Evolutionary conservation across 2,113 vertebrate species (phyloP), one percentile per base, ranked within the genome.

Genomic region (Sceloporus undulatus): DNA sequence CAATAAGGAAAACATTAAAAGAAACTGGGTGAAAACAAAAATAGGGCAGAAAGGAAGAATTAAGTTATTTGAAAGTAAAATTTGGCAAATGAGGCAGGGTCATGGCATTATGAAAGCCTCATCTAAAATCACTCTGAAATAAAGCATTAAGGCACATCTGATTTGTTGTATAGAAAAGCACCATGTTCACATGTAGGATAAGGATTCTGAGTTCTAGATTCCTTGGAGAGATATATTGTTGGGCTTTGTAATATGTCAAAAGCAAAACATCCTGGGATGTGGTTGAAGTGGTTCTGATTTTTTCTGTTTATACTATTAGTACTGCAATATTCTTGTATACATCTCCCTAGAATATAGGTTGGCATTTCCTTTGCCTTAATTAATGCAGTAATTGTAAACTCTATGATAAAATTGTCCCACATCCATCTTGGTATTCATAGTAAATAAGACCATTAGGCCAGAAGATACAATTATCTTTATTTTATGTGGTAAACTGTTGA

Each of bases 351-450:
- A 77, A 66, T 76, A 75, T 52, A 18, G 71, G 3, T 23, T 54
- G 29, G 9, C 77, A 73, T 80, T 87, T 52, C 23, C 25, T 27
- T 48, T 87, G 48, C 11, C 40, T 75, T 77, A 77, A 82, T 66
- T 82, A 82, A 68, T 78, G n/a, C 23, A 82, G 56, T 23, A 82
- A 65, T 23, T 82, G 16, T 82, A 74, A 48, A 56, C 4, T 42
- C 54, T 74, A 27, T 65, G 42, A 77, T 38, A 73, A 29, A 27
- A 54, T 80, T 52, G 10, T 90, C 59, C 78, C 56, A 85, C 92
- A 7, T 89, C 89, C 40, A 27, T 40, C 54, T 88, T 38, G 65
- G 2, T 52, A 82, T 85, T 90, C 89, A 74, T 10, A 52, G 25
- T 62, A 76, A 76, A 48, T 76, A 75, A 87, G 79, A 23, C 56